These are phyloP conservation scores for Spisula solida DNA, from an alignment of 2,888 invertebrate species.

Conservation along the genomic window DNA sequence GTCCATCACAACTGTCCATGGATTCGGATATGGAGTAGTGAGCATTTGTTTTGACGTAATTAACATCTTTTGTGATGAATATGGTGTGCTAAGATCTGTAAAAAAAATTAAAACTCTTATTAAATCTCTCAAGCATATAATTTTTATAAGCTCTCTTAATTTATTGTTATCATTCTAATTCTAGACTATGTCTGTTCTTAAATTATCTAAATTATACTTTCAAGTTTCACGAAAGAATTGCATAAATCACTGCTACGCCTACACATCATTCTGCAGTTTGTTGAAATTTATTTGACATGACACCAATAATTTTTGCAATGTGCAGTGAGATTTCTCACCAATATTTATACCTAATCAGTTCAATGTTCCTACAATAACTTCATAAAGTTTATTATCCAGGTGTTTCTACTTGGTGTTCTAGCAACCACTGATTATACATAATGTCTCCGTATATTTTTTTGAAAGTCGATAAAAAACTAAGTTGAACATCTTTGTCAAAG, in stretches of 20 bases:
- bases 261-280: not conserved
- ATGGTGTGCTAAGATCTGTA: too few species aligned
- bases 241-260: too few species aligned
- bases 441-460: slow-evolving; percentile 8
- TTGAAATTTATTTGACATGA: slow-evolving; percentile 1
- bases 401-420: slow-evolving; percentile 18
- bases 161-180: too few species aligned
- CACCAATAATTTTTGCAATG: not conserved
- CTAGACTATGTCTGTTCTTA: too few species aligned
- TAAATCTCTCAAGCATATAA: too few species aligned
- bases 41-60: too few species aligned
- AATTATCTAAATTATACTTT: too few species aligned
- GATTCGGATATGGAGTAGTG: not conserved
- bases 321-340: not conserved
- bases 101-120: too few species aligned
- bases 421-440: slow-evolving; percentile 41
- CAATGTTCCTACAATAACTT: not conserved
- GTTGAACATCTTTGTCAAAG: slow-evolving; percentile 70
- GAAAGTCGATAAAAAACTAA: not conserved
- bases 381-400: slow-evolving; percentile 20
- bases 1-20: not conserved
- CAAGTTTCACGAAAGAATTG: too few species aligned
- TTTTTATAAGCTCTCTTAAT: too few species aligned
- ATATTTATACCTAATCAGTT: not conserved
- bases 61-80: too few species aligned